phyloP scores from a whole-genome alignment of 1,140 invertebrate species.

The Bombus ignitus region DNA sequence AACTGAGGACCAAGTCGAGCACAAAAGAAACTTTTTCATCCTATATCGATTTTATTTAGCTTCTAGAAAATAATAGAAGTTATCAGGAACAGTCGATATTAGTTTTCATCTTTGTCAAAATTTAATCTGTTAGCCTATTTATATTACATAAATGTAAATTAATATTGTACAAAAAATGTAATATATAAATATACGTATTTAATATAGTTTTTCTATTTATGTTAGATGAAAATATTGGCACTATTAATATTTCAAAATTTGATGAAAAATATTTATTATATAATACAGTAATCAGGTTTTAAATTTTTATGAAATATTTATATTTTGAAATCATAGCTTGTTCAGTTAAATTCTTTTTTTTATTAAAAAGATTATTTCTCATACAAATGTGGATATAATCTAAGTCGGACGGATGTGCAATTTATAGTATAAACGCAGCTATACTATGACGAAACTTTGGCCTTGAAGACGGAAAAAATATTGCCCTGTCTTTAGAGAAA shows the following conservation, averaged over 20 bases:
- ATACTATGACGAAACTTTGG: constrained; percentile 3
- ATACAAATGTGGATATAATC: background rate
- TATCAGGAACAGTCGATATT: background rate
- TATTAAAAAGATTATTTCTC: background rate
- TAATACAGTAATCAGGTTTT: too few relatives aligned
- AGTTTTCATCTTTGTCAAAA: background rate
- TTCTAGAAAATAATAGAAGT: background rate
- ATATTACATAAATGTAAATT: too few relatives aligned
- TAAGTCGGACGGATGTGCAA: constrained; percentile 1
- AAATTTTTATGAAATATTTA: too few relatives aligned
- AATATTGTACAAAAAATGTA: too few relatives aligned
- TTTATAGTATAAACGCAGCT: background rate
- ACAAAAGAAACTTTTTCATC: background rate
- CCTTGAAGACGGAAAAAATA: constrained; percentile 30
- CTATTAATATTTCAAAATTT: too few relatives aligned
- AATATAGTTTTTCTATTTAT: too few relatives aligned
- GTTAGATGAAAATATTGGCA: too few relatives aligned
- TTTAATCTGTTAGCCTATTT: background rate
- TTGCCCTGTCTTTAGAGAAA: background rate
- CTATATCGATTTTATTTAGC: background rate
- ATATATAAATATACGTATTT: too few relatives aligned
- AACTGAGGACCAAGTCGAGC: background rate
- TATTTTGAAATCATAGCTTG: background rate
- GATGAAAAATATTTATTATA: too few relatives aligned
- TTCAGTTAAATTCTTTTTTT: background rate